Evolutionary conservation across 2,113 vertebrate species (phyloP), one percentile per base, ranked within the genome.

Genomic region (Neolamprologus toae): DNA sequence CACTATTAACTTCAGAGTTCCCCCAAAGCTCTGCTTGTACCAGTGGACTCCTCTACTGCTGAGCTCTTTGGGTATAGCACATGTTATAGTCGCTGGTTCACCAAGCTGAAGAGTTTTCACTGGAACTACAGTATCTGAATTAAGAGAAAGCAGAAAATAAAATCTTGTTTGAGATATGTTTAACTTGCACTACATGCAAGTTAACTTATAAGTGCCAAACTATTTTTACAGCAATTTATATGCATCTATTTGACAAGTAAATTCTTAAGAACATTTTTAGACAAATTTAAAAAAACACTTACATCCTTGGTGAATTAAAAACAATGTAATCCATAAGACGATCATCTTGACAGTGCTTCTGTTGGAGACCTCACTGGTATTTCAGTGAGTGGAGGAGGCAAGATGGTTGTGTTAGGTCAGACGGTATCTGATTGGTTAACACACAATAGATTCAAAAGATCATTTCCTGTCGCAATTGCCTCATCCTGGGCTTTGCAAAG

Each of bases 391-490:
- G 59, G 31, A 63, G 59, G 59, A 10, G 28, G 59, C 0, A 19
- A 63, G 9, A 63, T 63, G 59, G 1, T 63, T 19, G 28, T 35
- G 0, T 63, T n/a, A 63, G 59, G 59, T 35, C 17, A 63, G 9
- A n/a, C 1, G 9, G 17, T 35, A 21, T 61, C 51, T 85, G 47
- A 91, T 81, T 91, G 90, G 87, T 45, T 82, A 21, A 78, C 12
- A 78, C 35, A 81, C 35, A 31, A 17, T 3, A 83, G 5, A 37
- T 49, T 21, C 8, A 17, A 47, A 19, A 37, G 3, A 5, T 3
- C 16, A 83, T 5, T 81, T 81, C 81, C 45, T 83, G 54, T 26
- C 7, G 2, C 54, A 19, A 4, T 28, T 17, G 14, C 4, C 23
- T 26, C 19, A 6, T 59, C 12, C 21, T 31, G 9, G 10, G 17